Conservation (phyloP, 2,797 vertebrate genomes). For the Lacerta agilis region DNA sequence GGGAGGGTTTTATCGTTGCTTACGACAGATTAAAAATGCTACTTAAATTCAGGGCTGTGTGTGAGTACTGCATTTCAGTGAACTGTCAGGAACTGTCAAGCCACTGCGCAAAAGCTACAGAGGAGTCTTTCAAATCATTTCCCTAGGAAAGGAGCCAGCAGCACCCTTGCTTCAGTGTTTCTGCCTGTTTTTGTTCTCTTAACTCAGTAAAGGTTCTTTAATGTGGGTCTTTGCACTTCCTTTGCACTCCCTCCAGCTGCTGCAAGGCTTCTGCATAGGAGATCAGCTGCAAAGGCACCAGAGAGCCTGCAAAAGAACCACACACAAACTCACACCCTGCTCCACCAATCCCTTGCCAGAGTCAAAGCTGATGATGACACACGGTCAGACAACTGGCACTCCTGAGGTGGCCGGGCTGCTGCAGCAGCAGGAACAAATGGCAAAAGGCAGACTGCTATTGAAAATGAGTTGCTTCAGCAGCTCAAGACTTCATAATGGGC, state of each 20-base stretch:
- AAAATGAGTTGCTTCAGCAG: not conserved
- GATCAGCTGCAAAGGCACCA: slow-evolving; percentile 32
- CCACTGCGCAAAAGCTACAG: accelerated
- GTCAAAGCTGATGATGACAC: slow-evolving; percentile 29
- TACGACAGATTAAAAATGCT: not conserved
- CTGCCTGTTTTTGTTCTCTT: not conserved
- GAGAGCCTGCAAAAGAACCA: accelerated
- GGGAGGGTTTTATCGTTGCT: not conserved
- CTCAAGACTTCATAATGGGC: not conserved
- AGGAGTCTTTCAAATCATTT: not conserved
- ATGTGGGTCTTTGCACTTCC: not conserved
- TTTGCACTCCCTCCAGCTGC: not conserved
- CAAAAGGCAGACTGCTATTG: not conserved
- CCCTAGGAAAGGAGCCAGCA: not conserved
- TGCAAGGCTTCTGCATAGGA: not conserved
- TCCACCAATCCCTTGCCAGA: not conserved
- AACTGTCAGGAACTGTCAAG: not conserved
- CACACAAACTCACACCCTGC: not conserved
- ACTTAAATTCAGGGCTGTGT: not conserved
- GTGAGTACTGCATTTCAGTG: not conserved
- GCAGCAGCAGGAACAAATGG: slow-evolving; percentile 46
- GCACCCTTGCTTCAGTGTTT: not conserved
- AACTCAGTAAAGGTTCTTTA: not conserved
- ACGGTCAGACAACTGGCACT: slow-evolving; percentile 51
- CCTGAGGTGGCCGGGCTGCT: not conserved